Evolutionary conservation across 2,888 invertebrate species (phyloP).

Genomic region (Podabrus alpinus): DNA sequence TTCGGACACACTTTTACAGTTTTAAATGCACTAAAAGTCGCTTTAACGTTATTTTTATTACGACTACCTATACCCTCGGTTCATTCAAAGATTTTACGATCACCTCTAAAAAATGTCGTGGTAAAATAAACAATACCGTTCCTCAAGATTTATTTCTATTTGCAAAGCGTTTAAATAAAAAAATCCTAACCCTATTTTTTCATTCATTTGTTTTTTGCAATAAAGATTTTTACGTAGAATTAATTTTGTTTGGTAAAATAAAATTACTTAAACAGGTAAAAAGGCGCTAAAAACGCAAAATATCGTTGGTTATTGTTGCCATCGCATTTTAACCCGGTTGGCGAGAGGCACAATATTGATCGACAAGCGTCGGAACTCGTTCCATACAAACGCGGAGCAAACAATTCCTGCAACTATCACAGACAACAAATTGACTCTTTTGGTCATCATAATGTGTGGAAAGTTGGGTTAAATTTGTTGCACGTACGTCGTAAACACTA

Average conservation of each 20-base stretch:
- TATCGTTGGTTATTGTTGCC: background rate
- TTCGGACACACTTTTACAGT: slow-evolving; percentile 56
- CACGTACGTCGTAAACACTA: slow-evolving; percentile 39
- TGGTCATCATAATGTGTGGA: slow-evolving; percentile 22
- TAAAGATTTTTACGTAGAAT: background rate
- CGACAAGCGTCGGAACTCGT: background rate
- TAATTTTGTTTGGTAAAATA: background rate
- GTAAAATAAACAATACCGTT: slow-evolving; percentile 25
- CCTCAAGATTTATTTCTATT: slow-evolving; percentile 22
- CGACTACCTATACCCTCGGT: slow-evolving; percentile 50
- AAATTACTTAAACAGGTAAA: background rate
- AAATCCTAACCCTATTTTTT: background rate
- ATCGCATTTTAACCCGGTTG: background rate
- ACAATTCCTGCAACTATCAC: slow-evolving; percentile 53
- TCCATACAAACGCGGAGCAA: background rate
- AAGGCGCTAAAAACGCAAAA: background rate
- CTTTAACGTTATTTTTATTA: slow-evolving; percentile 57
- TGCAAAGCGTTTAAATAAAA: slow-evolving; percentile 9
- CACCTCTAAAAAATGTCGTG: slow-evolving; percentile 29
- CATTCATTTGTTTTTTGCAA: background rate
- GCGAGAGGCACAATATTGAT: background rate
- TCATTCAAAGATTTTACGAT: slow-evolving; percentile 40
- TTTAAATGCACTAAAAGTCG: slow-evolving; percentile 57
- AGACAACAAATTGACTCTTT: slow-evolving; percentile 44
- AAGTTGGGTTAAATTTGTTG: slow-evolving; percentile 27